Evolutionary conservation across 1,140 invertebrate genomes (phyloP).

Genomic region (Pemphigus obesinymphae): DNA sequence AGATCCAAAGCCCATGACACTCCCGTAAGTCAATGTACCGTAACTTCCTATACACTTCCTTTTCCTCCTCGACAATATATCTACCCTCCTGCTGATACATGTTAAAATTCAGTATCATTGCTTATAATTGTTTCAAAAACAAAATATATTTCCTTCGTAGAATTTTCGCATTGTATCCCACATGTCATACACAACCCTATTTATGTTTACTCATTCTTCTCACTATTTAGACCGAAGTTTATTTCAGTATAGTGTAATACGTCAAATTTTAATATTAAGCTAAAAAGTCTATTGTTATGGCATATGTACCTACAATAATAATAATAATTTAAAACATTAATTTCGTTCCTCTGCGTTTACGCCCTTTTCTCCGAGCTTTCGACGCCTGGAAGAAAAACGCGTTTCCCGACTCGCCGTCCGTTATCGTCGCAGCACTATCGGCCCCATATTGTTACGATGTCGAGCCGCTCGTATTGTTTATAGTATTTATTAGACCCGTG

Average conservation of each 20-base stretch:
- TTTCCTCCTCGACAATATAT: not conserved
- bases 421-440: too few relatives aligned
- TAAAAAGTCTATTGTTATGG: not conserved
- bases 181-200: not conserved
- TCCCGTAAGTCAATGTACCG: slow-evolving; percentile 10
- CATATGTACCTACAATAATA: too few relatives aligned
- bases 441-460: too few relatives aligned
- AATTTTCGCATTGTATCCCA: too few relatives aligned
- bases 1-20: not conserved
- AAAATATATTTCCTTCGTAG: not conserved
- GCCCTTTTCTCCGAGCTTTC: too few relatives aligned
- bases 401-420: too few relatives aligned
- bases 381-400: too few relatives aligned
- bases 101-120: not conserved
- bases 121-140: not conserved
- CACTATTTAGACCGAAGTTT: not conserved
- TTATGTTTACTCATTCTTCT: not conserved
- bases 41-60: not conserved
- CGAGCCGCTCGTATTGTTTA: too few relatives aligned
- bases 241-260: not conserved
- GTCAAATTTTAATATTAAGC: not conserved
- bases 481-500: too few relatives aligned
- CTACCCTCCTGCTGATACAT: not conserved
- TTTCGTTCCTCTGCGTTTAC: too few relatives aligned
- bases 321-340: too few relatives aligned